phyloP scores from a whole-genome alignment of 1,140 invertebrate species.

The Drosophila equinoxialis region DNA sequence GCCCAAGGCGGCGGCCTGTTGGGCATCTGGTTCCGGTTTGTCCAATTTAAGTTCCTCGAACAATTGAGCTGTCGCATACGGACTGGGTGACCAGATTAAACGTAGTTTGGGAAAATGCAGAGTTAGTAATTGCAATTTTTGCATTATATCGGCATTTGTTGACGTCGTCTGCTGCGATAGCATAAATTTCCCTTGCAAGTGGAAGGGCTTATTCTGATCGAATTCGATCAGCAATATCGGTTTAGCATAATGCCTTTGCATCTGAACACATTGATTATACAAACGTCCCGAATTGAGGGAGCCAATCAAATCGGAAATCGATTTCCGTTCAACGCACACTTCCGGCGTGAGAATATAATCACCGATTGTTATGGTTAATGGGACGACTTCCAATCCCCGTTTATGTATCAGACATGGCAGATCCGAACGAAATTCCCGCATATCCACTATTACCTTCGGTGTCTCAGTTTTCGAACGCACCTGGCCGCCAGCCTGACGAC shows the following conservation, averaged over 20 bases:
- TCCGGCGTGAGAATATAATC: conserved; percentile 99
- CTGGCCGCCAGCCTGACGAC: conserved; percentile 87
- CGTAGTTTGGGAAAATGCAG: conserved; percentile 96
- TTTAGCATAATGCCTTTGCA: conserved; percentile 93
- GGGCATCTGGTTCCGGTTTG: conserved; percentile 89
- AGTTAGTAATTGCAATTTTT: conserved; percentile 95
- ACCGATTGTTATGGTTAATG: conserved; percentile 94
- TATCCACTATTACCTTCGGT: conserved; percentile 95
- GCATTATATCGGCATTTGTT: conserved; percentile 89
- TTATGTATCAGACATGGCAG: conserved; percentile 96
- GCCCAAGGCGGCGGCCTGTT: conserved; percentile 87
- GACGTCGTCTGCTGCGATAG: conserved; percentile 86
- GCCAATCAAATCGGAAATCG: conserved; percentile 97
- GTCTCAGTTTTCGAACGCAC: conserved; percentile 56
- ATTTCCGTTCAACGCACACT: conserved; percentile 98
- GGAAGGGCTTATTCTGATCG: conserved; percentile 96
- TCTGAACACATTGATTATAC: conserved; percentile 96
- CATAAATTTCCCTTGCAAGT: conserved; percentile 92
- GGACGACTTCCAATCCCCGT: conserved; percentile 96
- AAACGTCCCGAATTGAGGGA: conserved; percentile 97
- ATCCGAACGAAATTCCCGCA: conserved; percentile 98
- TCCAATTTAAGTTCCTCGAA: conserved; percentile 95
- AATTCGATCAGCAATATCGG: conserved; percentile 98
- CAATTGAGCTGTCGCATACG: conserved; percentile 96
- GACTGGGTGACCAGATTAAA: conserved; percentile 97